Percentiles rank a stretch among this genome's conserved stretches.
Evolutionary conservation across 2,888 invertebrate species (phyloP).

Genomic region (Leuctra nigra): DNA sequence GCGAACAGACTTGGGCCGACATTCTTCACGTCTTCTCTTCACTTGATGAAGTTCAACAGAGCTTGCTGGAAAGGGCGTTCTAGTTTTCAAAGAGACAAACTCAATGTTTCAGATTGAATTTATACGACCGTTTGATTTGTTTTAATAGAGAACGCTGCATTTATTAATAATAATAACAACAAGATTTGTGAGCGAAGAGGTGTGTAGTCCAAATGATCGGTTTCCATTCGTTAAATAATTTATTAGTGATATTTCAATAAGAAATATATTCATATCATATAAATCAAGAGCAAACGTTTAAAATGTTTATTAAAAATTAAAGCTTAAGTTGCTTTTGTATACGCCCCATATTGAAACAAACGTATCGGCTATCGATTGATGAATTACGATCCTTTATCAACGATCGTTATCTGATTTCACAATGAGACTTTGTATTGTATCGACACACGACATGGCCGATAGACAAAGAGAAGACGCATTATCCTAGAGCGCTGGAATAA

Average conservation of each 20-base stretch:
- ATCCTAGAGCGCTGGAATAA: too few relatives aligned
- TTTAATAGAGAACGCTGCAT: not conserved
- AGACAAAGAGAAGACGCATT: too few relatives aligned
- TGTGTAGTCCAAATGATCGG: not conserved
- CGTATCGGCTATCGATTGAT: too few relatives aligned
- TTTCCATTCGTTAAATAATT: not conserved
- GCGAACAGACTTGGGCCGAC: not conserved
- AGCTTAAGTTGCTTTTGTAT: not conserved
- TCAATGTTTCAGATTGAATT: not conserved
- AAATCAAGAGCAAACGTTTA: conserved; percentile 7
- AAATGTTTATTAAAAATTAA: conserved; percentile 8
- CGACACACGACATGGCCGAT: too few relatives aligned
- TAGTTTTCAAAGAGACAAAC: not conserved
- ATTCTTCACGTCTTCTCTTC: too few relatives aligned
- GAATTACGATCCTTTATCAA: too few relatives aligned
- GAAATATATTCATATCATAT: not conserved
- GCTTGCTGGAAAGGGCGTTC: not conserved
- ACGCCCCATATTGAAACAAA: too few relatives aligned
- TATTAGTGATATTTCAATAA: conserved; percentile 5
- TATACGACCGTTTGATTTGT: conserved; percentile 1
- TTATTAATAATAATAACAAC: not conserved
- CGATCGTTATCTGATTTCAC: too few relatives aligned
- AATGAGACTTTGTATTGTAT: too few relatives aligned
- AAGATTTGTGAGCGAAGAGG: not conserved
- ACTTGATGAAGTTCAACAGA: too few relatives aligned